Evolutionary conservation across 2,797 vertebrate genomes (phyloP), one percentile per base, ranked within the genome.

Genomic region (Argyrosomus regius): DNA sequence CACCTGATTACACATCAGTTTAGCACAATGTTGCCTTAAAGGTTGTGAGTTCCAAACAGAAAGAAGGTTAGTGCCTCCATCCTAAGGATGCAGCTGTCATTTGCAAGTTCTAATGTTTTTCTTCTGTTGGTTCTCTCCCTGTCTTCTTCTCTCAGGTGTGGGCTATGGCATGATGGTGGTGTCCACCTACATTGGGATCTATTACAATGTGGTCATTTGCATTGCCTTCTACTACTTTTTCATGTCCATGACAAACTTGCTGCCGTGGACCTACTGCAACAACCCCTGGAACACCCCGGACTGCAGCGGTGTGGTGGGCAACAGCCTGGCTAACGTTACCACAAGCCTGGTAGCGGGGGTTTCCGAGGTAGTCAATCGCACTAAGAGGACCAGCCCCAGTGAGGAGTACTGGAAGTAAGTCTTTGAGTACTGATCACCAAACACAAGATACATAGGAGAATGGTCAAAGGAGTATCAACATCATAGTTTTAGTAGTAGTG

Each of bases 121-220:
- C 12, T 31, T 8, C 35, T 57, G 3, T 12, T 65, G 13, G 11
- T 26, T 18, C 41, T 5, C 24, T 67, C 26, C 22, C 24, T 9
- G 5, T 46, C 58, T 53, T 39, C 50, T 54, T 16, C 48, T 39
- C 48, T 18, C 70, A 99, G 98, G 98, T 56, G 97, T 99, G 78
- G 98, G 98, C 83, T 99, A 99, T 3, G 98, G 98, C 89, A 99
- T 99, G 98, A 99, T 99, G 98, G 98, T 99, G 88, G 98, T 99
- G 80, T 99, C 98, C 87, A 98, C 97, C 0, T 99, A 99, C 91
- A 99, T 99, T 49, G 98, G 98, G 54, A 98, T 99, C 94, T 99
- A 99, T 92, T 99, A 99, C 96, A 99, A 99, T 28, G 98, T 99
- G 93, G 97, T 99, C 85, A 99, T 99, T 88, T 99, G 97, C 94